phyloP scores from a whole-genome alignment of 37 sponge, comb jelly and placozoan genomes.

The Spongilla lacustris region DNA sequence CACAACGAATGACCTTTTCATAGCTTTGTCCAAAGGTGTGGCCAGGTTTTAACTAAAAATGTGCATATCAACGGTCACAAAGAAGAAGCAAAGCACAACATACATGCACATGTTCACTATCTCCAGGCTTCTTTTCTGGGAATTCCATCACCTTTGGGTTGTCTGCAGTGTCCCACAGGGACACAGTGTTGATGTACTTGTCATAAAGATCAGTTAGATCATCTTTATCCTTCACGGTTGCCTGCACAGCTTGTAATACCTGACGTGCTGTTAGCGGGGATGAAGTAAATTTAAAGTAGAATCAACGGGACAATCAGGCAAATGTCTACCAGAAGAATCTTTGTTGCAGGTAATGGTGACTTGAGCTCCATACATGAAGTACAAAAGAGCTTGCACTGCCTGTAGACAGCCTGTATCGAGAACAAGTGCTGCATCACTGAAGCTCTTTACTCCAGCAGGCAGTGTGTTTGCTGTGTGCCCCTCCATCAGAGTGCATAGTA shows the following conservation, averaged over 20 bases:
- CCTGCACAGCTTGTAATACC: no score
- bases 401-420: neutral
- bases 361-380: neutral
- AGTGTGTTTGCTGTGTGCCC: no score
- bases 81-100: neutral
- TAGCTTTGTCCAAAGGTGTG: conserved; percentile 29
- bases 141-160: neutral
- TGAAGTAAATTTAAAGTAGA: no score
- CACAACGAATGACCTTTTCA: conserved; percentile 18
- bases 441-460: no score
- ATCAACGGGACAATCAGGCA: no score
- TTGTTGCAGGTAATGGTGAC: neutral
- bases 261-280: no score
- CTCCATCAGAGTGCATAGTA: neutral
- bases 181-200: conserved; percentile 11
- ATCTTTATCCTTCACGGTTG: conserved; percentile 15
- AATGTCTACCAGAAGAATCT: neutral
- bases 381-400: neutral
- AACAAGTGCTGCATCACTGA: neutral
- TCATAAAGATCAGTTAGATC: conserved; percentile 63
- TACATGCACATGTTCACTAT: neutral
- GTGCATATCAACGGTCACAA: neutral
- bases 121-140: neutral
- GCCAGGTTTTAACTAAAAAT: neutral
- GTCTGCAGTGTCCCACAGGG: neutral